A percentile compares a stretch with the other conserved stretches of the same genome.
Conservation (phyloP, 2,797 vertebrate genomes). For the Megaceryle alcyon region DNA sequence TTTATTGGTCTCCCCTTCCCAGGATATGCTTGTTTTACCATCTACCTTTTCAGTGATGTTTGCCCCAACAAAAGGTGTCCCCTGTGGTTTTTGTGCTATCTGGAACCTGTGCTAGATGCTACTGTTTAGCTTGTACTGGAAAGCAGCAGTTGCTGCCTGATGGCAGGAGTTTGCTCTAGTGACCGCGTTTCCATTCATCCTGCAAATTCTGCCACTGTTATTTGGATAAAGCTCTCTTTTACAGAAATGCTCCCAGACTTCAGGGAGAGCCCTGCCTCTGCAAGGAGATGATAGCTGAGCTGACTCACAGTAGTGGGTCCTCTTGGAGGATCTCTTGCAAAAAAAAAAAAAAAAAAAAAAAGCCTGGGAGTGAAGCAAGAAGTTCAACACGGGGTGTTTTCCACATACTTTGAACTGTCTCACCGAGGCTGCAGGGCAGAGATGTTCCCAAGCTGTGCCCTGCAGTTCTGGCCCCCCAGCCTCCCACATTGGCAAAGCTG, state of each 20-base stretch:
- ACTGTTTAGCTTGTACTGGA: not conserved
- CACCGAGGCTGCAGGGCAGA: not conserved
- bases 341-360: not conserved
- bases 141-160: not conserved
- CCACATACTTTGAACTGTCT: accelerated
- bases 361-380: not conserved
- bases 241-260: not conserved
- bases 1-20: conserved; percentile 60
- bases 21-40: conserved; percentile 39
- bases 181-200: not conserved
- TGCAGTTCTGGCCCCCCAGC: not conserved
- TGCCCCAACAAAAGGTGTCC: conserved; percentile 30
- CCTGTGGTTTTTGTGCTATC: conserved; percentile 10
- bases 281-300: not conserved
- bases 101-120: not conserved
- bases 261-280: not conserved
- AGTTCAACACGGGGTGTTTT: not conserved
- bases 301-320: not conserved
- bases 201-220: not conserved
- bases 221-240: not conserved
- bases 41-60: conserved; percentile 44
- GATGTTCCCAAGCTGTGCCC: not conserved
- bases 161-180: not conserved
- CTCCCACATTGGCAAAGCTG: accelerated
- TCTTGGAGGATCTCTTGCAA: not conserved